phyloP scores from a whole-genome alignment of 2,888 invertebrate genomes.

The Lymantria monacha region DNA sequence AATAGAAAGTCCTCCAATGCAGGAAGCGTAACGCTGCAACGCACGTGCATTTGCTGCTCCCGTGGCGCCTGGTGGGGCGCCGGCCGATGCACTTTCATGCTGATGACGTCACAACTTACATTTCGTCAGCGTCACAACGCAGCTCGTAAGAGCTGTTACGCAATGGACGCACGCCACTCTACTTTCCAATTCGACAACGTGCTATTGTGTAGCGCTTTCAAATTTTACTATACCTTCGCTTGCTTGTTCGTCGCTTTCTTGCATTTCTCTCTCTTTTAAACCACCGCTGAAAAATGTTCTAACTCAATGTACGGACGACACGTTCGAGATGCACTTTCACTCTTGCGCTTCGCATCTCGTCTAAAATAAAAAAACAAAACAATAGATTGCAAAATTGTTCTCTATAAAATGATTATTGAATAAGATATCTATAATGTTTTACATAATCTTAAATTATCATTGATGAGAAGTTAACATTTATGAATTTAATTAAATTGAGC shows the following conservation, averaged over 20 bases:
- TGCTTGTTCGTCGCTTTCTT: constrained; percentile 72
- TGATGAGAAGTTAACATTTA: too few relatives aligned
- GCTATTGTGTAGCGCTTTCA: constrained; percentile 82
- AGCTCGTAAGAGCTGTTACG: constrained; percentile 77
- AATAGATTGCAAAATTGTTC: too few relatives aligned
- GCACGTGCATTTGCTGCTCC: constrained; percentile 47
- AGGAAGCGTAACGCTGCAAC: constrained; percentile 65
- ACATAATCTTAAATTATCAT: too few relatives aligned
- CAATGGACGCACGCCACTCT: constrained; percentile 75
- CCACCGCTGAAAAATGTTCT: constrained; percentile 75
- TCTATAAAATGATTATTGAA: too few relatives aligned
- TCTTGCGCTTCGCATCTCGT: constrained; percentile 52
- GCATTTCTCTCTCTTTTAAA: constrained; percentile 70
- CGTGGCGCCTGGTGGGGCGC: constrained; percentile 53
- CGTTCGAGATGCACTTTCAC: constrained; percentile 73
- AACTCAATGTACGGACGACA: constrained; percentile 60
- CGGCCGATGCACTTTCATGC: constrained; percentile 80
- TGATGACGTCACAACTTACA: constrained; percentile 75
- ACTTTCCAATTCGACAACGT: constrained; percentile 82
- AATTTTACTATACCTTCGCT: constrained; percentile 76
- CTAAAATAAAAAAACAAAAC: constrained; percentile 34
- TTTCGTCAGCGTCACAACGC: constrained; percentile 77
- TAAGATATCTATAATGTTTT: too few relatives aligned
- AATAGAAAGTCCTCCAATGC: constrained; percentile 78
- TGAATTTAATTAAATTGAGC: too few relatives aligned